Percentiles rank a stretch among this genome's conserved stretches.
Evolutionary conservation across 2,797 vertebrate species (phyloP).

Genomic region (Helostoma temminkii): DNA sequence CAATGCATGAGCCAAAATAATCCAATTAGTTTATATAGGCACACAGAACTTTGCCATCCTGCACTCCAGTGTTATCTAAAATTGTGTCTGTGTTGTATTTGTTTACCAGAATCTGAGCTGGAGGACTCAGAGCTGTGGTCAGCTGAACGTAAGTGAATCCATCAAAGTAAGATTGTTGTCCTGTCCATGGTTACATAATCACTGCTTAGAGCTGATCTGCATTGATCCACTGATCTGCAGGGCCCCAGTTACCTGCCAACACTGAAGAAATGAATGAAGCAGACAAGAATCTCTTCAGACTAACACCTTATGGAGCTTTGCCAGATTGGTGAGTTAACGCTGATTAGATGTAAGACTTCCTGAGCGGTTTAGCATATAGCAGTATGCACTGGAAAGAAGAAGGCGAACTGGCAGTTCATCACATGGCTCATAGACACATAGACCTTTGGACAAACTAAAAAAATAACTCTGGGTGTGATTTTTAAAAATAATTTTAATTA

Average conservation of each 20-base stretch:
- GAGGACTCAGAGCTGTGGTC: conserved; percentile 72
- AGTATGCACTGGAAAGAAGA: conserved; percentile 4
- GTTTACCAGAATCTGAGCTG: conserved; percentile 68
- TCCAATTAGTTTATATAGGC: not conserved
- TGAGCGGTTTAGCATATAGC: not conserved
- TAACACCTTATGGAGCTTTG: conserved; percentile 82
- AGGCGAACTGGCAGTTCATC: not conserved
- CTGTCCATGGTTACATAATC: not conserved
- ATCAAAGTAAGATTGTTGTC: conserved; percentile 11
- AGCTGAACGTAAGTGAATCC: conserved; percentile 73
- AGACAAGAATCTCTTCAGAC: conserved; percentile 77
- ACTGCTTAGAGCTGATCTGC: conserved; percentile 24
- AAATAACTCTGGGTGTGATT: conserved; percentile 15
- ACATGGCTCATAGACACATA: not conserved
- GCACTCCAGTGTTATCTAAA: not conserved
- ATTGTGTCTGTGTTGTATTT: conserved; percentile 8
- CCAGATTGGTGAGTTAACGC: conserved; percentile 83
- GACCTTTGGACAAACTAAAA: conserved; percentile 16
- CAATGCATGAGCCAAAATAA: not conserved
- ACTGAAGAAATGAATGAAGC: conserved; percentile 54
- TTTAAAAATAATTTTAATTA: too few relatives aligned
- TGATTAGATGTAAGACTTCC: not conserved
- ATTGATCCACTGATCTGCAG: conserved; percentile 60
- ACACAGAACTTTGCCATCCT: too few relatives aligned
- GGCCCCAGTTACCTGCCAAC: conserved; percentile 49